phyloP scores from a whole-genome alignment of 2,888 invertebrate species.

The Cantharis nigra region DNA sequence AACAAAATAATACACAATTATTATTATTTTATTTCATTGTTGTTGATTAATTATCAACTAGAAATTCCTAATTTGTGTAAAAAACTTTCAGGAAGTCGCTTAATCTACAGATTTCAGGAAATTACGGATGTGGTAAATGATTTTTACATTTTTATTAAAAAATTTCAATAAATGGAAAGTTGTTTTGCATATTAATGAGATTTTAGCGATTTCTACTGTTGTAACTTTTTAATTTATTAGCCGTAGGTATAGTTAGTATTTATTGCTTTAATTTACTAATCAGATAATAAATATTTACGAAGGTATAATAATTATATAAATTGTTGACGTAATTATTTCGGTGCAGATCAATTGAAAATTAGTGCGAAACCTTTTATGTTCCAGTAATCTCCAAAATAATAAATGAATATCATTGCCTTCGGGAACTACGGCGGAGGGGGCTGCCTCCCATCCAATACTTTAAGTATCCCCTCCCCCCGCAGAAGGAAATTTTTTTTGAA shows the following conservation, averaged over 20 bases:
- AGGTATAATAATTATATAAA: neutral
- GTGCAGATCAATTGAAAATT: neutral
- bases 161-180: neutral
- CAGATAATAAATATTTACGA: neutral
- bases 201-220: neutral
- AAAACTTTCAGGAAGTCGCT: neutral
- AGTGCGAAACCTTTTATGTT: neutral
- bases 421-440: no score
- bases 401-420: no score
- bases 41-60: neutral
- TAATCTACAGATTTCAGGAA: neutral
- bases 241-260: neutral
- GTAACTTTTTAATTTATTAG: neutral
- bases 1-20: neutral
- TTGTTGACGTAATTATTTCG: no score
- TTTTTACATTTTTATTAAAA: neutral
- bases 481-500: no score
- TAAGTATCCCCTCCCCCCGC: no score
- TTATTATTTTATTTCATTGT: neutral
- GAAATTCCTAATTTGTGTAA: neutral
- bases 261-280: neutral
- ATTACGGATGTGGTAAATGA: neutral
- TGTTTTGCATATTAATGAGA: neutral
- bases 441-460: no score
- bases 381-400: no score